Conservation (phyloP, 2,888 invertebrate species). For the Malacosoma neustria region DNA sequence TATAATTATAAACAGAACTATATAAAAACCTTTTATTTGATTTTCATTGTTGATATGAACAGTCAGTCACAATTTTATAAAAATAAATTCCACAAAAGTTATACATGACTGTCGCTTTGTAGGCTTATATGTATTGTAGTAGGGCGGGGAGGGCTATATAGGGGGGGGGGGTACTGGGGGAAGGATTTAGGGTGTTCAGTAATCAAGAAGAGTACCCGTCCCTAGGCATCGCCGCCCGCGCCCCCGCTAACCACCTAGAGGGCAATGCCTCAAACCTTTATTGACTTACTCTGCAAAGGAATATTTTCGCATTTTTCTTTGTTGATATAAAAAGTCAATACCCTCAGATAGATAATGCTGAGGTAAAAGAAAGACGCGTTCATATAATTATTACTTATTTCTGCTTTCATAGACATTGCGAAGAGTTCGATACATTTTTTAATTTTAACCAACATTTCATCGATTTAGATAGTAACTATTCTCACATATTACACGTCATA, state of each 20-base stretch:
- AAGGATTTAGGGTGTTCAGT: conserved; percentile 50
- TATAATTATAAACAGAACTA: too few relatives aligned
- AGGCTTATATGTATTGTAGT: conserved; percentile 51
- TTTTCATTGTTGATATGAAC: not conserved
- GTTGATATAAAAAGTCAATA: conserved; percentile 54
- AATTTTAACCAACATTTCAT: too few relatives aligned
- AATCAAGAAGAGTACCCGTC: conserved; percentile 76
- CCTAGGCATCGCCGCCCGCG: conserved; percentile 39
- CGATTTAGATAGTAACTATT: too few relatives aligned
- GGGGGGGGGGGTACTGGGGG: conserved; percentile 26
- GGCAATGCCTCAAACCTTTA: conserved; percentile 70
- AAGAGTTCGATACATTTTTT: too few relatives aligned
- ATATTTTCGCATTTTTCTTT: conserved; percentile 57
- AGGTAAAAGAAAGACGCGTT: too few relatives aligned
- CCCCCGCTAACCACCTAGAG: conserved; percentile 43
- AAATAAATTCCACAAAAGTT: conserved; percentile 32
- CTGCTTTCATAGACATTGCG: too few relatives aligned
- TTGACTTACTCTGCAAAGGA: conserved; percentile 64
- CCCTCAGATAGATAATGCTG: conserved; percentile 22
- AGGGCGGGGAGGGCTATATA: conserved; percentile 32
- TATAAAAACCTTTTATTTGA: too few relatives aligned
- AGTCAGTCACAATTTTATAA: conserved; percentile 20
- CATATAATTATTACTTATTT: too few relatives aligned
- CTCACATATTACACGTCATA: too few relatives aligned
- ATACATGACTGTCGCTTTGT: conserved; percentile 41